Conservation (phyloP, 2,113 vertebrate species). For the Nannospalax galili region DNA sequence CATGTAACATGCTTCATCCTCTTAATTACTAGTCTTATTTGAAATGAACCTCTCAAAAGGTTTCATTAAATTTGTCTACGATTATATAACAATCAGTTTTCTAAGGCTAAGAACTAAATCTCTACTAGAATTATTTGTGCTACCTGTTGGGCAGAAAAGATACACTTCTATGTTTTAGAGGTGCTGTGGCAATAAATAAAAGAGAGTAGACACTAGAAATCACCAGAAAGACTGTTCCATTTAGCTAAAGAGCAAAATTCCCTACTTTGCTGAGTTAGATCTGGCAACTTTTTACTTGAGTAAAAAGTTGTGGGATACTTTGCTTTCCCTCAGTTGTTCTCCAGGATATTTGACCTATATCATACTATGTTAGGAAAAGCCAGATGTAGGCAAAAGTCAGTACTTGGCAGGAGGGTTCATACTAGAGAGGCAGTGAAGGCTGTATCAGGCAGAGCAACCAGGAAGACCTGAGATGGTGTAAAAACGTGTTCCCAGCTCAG, state of each 20-base stretch:
- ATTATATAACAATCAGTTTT: conserved; percentile 16
- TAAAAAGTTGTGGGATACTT: conserved; percentile 26
- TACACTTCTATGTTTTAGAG: background rate
- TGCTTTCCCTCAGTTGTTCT: background rate
- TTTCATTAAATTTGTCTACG: conserved; percentile 50
- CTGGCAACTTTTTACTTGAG: background rate
- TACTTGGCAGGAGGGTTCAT: background rate
- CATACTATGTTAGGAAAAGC: background rate
- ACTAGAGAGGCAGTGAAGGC: background rate
- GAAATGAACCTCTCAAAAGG: conserved; percentile 43
- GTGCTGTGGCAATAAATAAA: background rate
- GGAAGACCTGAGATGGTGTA: background rate
- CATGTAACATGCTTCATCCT: background rate
- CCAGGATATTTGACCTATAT: background rate
- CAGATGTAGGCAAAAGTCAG: conserved; percentile 4
- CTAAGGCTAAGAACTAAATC: background rate
- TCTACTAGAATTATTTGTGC: background rate
- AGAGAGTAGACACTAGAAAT: background rate
- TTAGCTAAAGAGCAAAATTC: conserved; percentile 12
- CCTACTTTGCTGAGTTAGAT: background rate
- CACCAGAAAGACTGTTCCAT: background rate
- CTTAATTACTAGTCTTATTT: conserved; percentile 6
- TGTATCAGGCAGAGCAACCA: background rate
- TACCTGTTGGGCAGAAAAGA: background rate
- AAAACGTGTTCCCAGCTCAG: background rate